Percentiles rank a stretch among this genome's conserved stretches.
Evolutionary conservation across 1,140 invertebrate genomes (phyloP).

Genomic region (Caenorhabditis briggsae): DNA sequence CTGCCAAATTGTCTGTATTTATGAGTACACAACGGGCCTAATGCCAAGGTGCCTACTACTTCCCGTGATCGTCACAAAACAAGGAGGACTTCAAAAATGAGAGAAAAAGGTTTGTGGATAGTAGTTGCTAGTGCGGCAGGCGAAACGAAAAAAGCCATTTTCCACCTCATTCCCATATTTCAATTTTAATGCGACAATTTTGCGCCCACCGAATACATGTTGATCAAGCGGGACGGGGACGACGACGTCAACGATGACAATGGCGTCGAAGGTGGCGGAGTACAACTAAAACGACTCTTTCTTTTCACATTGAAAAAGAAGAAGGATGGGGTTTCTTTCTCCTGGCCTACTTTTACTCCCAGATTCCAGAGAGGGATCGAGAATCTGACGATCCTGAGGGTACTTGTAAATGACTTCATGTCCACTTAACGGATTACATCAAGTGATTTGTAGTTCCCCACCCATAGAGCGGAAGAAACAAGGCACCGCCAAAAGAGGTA

Average conservation of each 20-base stretch:
- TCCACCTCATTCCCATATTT: slow-evolving; percentile 52
- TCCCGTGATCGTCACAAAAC: no score
- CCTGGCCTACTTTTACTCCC: no score
- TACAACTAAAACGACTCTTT: neutral
- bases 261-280: neutral
- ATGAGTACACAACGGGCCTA: neutral
- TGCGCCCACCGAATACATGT: slow-evolving; percentile 29
- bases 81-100: neutral
- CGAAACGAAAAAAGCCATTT: slow-evolving; percentile 9
- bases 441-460: neutral
- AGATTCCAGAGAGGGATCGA: no score
- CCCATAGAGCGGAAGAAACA: neutral
- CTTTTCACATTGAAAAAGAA: neutral
- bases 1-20: slow-evolving; percentile 29
- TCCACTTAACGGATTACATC: neutral
- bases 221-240: slow-evolving; percentile 21
- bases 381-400: no score
- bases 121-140: neutral
- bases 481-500: neutral
- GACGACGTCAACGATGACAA: neutral
- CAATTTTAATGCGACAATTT: slow-evolving; percentile 53
- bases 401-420: no score
- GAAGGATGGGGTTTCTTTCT: neutral
- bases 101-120: neutral
- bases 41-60: slow-evolving; percentile 13